phyloP scores from a whole-genome alignment of 2,113 vertebrate species.

The Tamias sibiricus region DNA sequence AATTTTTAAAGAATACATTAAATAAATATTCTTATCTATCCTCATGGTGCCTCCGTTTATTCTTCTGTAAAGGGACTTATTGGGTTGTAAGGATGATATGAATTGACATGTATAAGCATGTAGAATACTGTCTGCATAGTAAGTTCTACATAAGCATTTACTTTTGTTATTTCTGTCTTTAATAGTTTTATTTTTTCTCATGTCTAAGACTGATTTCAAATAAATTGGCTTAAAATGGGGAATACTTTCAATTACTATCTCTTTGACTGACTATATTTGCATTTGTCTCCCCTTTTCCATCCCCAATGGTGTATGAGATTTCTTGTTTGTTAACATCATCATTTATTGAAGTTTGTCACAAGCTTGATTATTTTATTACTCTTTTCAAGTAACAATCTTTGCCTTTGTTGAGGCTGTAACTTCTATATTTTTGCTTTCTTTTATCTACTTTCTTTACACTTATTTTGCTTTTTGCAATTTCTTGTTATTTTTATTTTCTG shows the following conservation, averaged over 20 bases:
- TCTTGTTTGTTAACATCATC: background rate
- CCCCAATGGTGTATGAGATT: background rate
- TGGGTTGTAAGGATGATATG: background rate
- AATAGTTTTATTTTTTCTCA: background rate
- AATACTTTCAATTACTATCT: background rate
- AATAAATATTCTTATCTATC: too few relatives aligned
- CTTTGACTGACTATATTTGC: background rate
- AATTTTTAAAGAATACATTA: too few relatives aligned
- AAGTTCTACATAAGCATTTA: background rate
- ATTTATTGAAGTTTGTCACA: background rate
- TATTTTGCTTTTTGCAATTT: background rate
- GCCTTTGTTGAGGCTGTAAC: background rate
- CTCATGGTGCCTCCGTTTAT: background rate
- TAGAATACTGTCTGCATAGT: background rate
- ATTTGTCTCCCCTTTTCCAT: background rate
- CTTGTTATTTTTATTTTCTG: too few relatives aligned
- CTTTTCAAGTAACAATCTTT: background rate
- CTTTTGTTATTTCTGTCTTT: background rate
- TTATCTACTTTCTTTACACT: background rate
- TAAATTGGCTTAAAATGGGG: background rate
- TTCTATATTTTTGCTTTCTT: slow-evolving; percentile 42
- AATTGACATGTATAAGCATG: background rate
- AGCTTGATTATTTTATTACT: background rate
- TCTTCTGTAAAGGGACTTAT: background rate
- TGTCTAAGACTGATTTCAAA: background rate